These are phyloP conservation scores for Ardeotis arabs DNA, from an alignment of 2,113 vertebrate species.

Conservation along the genomic window DNA sequence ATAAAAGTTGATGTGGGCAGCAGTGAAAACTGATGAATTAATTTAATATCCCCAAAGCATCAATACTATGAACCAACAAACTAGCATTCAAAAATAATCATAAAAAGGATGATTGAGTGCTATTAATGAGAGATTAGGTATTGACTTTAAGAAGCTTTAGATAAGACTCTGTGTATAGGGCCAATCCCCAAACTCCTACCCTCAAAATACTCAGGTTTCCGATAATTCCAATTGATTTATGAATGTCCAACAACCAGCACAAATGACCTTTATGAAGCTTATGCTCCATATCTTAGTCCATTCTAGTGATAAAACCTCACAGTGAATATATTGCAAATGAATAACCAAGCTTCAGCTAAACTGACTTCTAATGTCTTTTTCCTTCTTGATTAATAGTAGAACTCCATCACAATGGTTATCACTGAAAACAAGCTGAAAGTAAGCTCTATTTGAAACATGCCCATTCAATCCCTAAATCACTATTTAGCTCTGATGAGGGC, in stretches of 20 bases:
- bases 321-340: not conserved
- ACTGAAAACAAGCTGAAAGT: conserved; percentile 47
- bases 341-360: conserved; percentile 5
- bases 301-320: not conserved
- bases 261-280: not conserved
- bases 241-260: not conserved
- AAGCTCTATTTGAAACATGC: conserved; percentile 27
- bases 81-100: not conserved
- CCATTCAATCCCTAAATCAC: conserved; percentile 1
- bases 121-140: not conserved
- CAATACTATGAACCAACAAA: not conserved
- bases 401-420: conserved; percentile 51
- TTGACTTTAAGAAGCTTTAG: not conserved
- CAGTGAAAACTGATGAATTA: not conserved
- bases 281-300: not conserved
- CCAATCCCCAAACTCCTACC: not conserved
- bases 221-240: not conserved
- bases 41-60: not conserved
- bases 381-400: conserved; percentile 59
- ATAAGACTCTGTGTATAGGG: not conserved
- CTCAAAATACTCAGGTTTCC: not conserved
- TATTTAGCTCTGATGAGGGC: not conserved
- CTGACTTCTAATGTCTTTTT: conserved; percentile 14
- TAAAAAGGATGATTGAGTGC: not conserved
- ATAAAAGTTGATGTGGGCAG: not conserved